Percentiles rank a stretch among this genome's conserved stretches.
These are phyloP conservation scores for Lophius americanus DNA, from an alignment of 2,797 vertebrate genomes.

Conservation along the genomic window DNA sequence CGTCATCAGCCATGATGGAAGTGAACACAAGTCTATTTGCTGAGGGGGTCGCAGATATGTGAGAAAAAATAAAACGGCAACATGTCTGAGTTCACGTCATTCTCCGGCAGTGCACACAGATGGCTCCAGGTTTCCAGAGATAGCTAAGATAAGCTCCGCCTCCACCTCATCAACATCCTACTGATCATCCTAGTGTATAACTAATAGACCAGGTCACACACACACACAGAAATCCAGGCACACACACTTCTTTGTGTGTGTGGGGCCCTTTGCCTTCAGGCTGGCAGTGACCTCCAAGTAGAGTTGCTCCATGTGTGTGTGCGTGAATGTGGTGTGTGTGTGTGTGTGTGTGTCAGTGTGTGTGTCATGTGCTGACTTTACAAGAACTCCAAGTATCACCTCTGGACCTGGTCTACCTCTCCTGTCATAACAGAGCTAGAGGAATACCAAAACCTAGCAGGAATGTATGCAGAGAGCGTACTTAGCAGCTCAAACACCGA, in stretches of 20 bases:
- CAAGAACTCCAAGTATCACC: constrained; percentile 22
- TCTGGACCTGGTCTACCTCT: constrained; percentile 27
- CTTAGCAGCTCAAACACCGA: no score
- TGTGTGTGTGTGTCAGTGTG: constrained; percentile 3
- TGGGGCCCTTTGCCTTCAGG: constrained; percentile 60
- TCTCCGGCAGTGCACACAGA: no score
- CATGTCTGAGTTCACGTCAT: no score
- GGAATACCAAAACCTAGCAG: constrained; percentile 9
- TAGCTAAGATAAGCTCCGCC: no score
- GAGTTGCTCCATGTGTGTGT: constrained; percentile 16
- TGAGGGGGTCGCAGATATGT: no score
- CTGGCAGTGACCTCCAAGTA: constrained; percentile 58
- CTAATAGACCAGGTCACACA: constrained; percentile 63
- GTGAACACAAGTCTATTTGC: no score
- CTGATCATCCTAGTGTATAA: neutral
- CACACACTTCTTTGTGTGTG: constrained; percentile 29
- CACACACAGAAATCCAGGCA: constrained; percentile 16
- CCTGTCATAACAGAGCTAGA: constrained; percentile 17
- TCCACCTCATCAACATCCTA: no score
- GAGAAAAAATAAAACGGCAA: no score
- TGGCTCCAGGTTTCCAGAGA: no score
- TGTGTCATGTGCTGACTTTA: constrained; percentile 41
- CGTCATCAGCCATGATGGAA: no score
- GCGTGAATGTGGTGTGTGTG: constrained; percentile 6
- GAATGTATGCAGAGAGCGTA: constrained; percentile 35